Conservation (phyloP, 2,888 invertebrate species). For the Hirtodrosophila cameraria region DNA sequence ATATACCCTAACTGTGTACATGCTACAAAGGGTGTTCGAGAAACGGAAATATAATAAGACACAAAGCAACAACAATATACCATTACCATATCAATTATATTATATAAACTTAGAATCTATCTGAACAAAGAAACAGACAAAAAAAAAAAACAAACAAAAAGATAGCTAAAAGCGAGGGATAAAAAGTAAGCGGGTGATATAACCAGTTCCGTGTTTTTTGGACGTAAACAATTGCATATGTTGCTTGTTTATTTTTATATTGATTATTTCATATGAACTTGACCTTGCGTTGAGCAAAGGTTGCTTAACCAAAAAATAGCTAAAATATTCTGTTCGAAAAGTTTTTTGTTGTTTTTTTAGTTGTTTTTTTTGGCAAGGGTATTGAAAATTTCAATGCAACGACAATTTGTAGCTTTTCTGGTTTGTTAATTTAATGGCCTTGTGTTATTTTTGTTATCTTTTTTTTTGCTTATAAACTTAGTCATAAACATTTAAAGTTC, state of each 20-base stretch:
- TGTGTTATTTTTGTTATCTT: slow-evolving; percentile 24
- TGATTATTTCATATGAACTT: slow-evolving; percentile 24
- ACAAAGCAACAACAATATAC: too few species aligned
- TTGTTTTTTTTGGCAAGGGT: slow-evolving; percentile 30
- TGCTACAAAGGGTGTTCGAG: slow-evolving; percentile 1
- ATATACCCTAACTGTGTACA: neutral
- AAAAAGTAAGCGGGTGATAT: too few species aligned
- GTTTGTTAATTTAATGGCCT: slow-evolving; percentile 29
- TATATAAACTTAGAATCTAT: too few species aligned
- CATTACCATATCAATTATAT: too few species aligned
- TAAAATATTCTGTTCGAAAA: neutral
- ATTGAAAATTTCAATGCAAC: slow-evolving; percentile 25
- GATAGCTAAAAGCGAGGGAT: too few species aligned
- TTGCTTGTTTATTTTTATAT: neutral
- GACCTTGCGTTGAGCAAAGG: slow-evolving; percentile 25
- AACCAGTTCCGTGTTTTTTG: too few species aligned
- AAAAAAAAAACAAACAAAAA: too few species aligned
- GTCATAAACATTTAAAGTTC: slow-evolving; percentile 60
- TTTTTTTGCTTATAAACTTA: slow-evolving; percentile 25
- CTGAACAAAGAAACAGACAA: too few species aligned
- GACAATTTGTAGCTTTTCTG: slow-evolving; percentile 1
- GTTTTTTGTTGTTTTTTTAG: neutral
- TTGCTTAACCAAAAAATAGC: slow-evolving; percentile 9
- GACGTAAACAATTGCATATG: neutral
- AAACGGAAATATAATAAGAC: too few species aligned